Evolutionary conservation across 2,113 vertebrate genomes (phyloP), one percentile per base, ranked within the genome.

Genomic region (Zapus hudsonius): DNA sequence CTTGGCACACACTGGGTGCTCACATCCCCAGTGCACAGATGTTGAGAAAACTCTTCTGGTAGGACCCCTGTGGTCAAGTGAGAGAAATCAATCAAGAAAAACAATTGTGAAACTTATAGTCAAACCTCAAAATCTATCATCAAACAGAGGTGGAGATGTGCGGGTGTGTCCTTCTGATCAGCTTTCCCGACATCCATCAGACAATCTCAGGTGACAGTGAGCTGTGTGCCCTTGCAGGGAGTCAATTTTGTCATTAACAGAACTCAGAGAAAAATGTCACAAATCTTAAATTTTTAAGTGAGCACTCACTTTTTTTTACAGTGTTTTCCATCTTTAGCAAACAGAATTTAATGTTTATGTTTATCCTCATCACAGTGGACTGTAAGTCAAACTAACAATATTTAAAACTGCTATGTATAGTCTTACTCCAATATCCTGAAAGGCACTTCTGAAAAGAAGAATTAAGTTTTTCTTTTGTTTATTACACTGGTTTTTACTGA

Each of bases 381-480:
- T 52, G 52, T 69, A 42, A 86, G 73, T 78, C 80, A 85, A 91
- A 84, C 74, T n/a, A 72, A 72, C 38, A 8, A 86, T 74, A 86
- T 89, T 83, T 88, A 10, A 42, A 57, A 63, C 66, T 31, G 63
- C 67, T 36, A 59, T 70, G 84, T 57, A 61, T 38, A 63, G 13
- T 33, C 38, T n/a, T 79, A 87, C 31, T 86, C 55, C 72, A 66
- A 33, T 38, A 72, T 22, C 11, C 61, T 40, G 20, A 81, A 89
- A 93, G 12, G 25, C 85, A 95, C 55, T 42, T 90, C 40, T 33
- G 38, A 80, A 84, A 93, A 7, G 20, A 40, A 89, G 76, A 87
- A 59, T n/a, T 59, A 80, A 84, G 6, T 1, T 70, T 19, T 72
- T 91, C 59, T 74, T 72, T 52, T 91, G 15, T 13, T 59, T 70